Evolutionary conservation across 2,888 invertebrate genomes (phyloP), one percentile per base, ranked within the genome.

Genomic region (Synergus gifuensis): DNA sequence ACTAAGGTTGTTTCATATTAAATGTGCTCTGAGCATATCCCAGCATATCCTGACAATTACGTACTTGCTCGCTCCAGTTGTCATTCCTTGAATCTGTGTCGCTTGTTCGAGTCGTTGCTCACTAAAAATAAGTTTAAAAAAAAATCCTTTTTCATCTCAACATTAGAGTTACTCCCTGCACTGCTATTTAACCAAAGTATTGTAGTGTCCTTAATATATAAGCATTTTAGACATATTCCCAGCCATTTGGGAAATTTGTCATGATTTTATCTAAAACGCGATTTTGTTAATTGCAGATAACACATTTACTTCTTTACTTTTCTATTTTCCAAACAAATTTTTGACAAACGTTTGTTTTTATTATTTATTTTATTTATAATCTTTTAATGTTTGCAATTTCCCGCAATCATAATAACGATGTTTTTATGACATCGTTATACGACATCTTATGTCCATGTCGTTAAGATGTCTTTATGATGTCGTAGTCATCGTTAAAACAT

Each of bases 31-130:
- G 54, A 73, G 73, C 73, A 73, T 54, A 73, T 73, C 73, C 73
- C n/a, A 73, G 73, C 73, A 73, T 54, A 73, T 73, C 73, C 73
- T 28, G 73, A 73, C 73, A 73, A 73, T 73, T 73, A 73, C 73
- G 73, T 58, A 73, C 73, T 73, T 73, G 18, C 73, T 73, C 73
- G 73, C 73, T 73, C 54, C 73, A 73, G 54, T 73, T 73, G 73
- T 73, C 73, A 73, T 73, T n/a, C 73, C 54, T 49, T 73, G 73
- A 73, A 73, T 73, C 54, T 73, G 40, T 73, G 36, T 54, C 73
- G 73, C 73, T 73, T 73, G 73, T 73, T 73, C 58, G 54, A 73
- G 49, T 73, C 73, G 40, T 36, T 73, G 54, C 73, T 73, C 73
- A 54, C 36, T 73, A 49, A 49, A 73, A 73, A 73, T 54, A 49